Evolutionary conservation across 2,797 vertebrate species (phyloP).

Genomic region (Dryobates pubescens): DNA sequence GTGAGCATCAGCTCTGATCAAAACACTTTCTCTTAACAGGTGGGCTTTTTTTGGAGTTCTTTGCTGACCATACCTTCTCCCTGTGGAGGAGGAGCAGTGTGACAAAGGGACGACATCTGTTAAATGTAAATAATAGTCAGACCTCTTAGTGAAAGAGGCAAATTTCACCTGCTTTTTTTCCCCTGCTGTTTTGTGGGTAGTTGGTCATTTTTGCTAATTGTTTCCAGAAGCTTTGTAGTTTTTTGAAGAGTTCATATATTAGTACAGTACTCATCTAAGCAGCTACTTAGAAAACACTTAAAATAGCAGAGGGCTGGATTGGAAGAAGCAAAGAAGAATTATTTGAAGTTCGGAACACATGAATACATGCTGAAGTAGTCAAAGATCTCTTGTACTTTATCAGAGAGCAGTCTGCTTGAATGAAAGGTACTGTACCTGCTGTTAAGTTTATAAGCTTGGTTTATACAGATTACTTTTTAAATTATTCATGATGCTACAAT

Average conservation of each 20-base stretch:
- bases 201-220: background rate
- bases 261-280: background rate
- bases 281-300: background rate
- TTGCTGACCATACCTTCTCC: background rate
- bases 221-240: background rate
- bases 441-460: constrained; percentile 63
- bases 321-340: background rate
- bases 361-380: constrained; percentile 31
- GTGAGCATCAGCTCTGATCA: constrained; percentile 70
- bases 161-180: background rate
- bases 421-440: constrained; percentile 62
- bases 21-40: constrained; percentile 37
- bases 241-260: background rate
- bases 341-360: constrained; percentile 25
- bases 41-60: background rate
- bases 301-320: background rate
- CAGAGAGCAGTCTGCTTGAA: constrained; percentile 51
- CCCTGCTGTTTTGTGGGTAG: background rate
- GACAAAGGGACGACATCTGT: background rate
- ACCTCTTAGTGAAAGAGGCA: background rate
- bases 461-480: constrained; percentile 63
- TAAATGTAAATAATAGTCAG: background rate
- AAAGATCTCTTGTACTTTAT: constrained; percentile 38
- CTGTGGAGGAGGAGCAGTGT: background rate
- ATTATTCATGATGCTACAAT: constrained; percentile 65